Evolutionary conservation across 2,797 vertebrate species (phyloP).

Genomic region (Melanotaenia boesemani): DNA sequence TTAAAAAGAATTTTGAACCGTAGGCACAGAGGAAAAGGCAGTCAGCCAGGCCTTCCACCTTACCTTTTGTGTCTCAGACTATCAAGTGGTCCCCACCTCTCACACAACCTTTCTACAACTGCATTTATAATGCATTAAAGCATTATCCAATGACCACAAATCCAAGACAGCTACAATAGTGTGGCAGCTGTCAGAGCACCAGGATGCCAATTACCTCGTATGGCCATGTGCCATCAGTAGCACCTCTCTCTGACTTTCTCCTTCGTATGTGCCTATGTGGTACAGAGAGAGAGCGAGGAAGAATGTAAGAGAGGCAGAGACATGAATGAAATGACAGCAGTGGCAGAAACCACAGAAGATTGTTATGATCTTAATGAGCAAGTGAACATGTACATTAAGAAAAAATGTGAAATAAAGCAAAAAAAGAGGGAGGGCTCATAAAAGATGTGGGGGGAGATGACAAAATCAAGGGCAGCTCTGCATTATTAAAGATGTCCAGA

Average conservation of each 20-base stretch:
- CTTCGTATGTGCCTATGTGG: slow-evolving; percentile 42
- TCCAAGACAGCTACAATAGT: slow-evolving; percentile 64
- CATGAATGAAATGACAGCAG: slow-evolving; percentile 46
- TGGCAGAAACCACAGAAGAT: slow-evolving; percentile 32
- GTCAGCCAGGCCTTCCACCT: not conserved
- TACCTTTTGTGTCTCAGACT: slow-evolving; percentile 27
- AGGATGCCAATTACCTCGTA: slow-evolving; percentile 75
- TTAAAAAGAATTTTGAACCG: slow-evolving; percentile 23
- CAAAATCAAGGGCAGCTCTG: slow-evolving; percentile 44
- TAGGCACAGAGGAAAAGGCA: slow-evolving; percentile 9
- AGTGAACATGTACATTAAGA: slow-evolving; percentile 36
- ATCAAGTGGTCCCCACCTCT: slow-evolving; percentile 36
- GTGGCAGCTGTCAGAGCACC: slow-evolving; percentile 74
- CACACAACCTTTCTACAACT: slow-evolving; percentile 43
- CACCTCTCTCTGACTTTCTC: slow-evolving; percentile 57
- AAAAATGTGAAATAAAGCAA: slow-evolving; percentile 31
- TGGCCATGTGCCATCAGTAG: slow-evolving; percentile 51
- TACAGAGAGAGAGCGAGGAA: slow-evolving; percentile 9
- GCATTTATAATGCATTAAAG: slow-evolving; percentile 68
- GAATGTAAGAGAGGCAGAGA: slow-evolving; percentile 23
- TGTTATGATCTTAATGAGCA: slow-evolving; percentile 52
- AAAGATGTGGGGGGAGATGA: slow-evolving; percentile 19
- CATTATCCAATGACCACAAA: slow-evolving; percentile 72
- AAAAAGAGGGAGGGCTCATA: slow-evolving; percentile 15
- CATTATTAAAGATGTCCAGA: slow-evolving; percentile 55